Conservation (phyloP, 2,888 invertebrate species). For the Tineola bisselliella region DNA sequence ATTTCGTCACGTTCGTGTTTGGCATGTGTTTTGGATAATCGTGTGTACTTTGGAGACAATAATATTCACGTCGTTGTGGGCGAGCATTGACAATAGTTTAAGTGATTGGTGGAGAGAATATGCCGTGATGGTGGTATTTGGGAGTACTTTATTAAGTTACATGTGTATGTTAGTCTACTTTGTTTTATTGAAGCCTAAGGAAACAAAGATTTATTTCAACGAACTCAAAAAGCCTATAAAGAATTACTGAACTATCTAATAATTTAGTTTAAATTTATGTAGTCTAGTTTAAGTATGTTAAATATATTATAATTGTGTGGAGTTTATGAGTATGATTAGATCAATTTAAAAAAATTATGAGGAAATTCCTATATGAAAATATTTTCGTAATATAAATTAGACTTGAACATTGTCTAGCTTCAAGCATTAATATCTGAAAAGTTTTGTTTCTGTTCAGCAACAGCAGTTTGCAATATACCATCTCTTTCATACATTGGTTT, state of each 20-base stretch:
- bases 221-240: constrained; percentile 23
- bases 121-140: constrained; percentile 70
- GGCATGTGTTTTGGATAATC: constrained; percentile 75
- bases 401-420: too few species aligned
- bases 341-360: neutral
- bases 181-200: constrained; percentile 70
- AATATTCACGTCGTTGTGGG: constrained; percentile 76
- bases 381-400: too few species aligned
- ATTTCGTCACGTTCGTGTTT: constrained; percentile 76
- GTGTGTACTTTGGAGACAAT: constrained; percentile 74
- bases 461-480: too few species aligned
- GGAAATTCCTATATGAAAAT: too few species aligned
- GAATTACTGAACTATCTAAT: neutral
- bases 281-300: too few species aligned
- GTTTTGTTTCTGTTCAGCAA: too few species aligned
- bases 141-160: constrained; percentile 68
- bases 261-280: too few species aligned
- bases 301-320: too few species aligned
- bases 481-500: neutral
- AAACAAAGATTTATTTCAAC: constrained; percentile 56
- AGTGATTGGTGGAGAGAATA: constrained; percentile 78
- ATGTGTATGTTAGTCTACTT: constrained; percentile 73
- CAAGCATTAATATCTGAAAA: too few species aligned
- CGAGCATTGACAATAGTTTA: constrained; percentile 49
- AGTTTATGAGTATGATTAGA: too few species aligned